Base-by-base conservation (phyloP, 37 sponge, comb jelly and placozoan species). In the Aplysina aerophoba region DNA sequence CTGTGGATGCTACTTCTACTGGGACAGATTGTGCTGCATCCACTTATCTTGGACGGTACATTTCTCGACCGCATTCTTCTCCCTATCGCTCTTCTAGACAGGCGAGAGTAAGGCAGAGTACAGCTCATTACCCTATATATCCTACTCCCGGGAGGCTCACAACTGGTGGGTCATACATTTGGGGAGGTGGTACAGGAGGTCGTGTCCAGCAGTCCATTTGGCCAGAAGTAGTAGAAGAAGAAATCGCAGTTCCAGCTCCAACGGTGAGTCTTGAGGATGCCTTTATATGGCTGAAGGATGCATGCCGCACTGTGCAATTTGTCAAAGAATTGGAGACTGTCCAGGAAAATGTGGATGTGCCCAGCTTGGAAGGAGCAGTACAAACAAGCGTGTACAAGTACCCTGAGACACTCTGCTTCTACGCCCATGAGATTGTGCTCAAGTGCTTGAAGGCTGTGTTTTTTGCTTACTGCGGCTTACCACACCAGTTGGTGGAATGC, bases 381-480 rank as follows among this genome's bases (percentile, higher is more conserved):
- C 31, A 44, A 53, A 41, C 16, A 1, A 19, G 6, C 1, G 54
- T 41, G 11, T 75, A 22, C 25, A 16, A 19, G 54, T 75, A 25
- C 53, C 78, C 78, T 41, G 78, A 31, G 37, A 44, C 78, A 4
- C 20, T 75, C 78, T 75, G 78, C 53, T 50, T 75, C 54, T 75
- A 53, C 41, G 78, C 78, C 12, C 78, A 75, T 40, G 78, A 75
- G 54, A 75, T 75, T 75, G 78, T 75, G 37, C 78, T 75, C 54
- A 75, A 75, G 54, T 75, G 78, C 39, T 57, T 93, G 33, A 93
- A 90, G 31, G 93, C 87, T 35, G 39, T 87, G 2, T 74, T 84
- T 37, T 87, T 84, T 87, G 88, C 89, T 19, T 84, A 71, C 25
- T 82, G 83, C 80, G 90, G 90, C 27, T 59, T 84, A 1, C 69